Base-by-base conservation (phyloP, 2,888 invertebrate genomes). In the Caenorhabditis imperialis region DNA sequence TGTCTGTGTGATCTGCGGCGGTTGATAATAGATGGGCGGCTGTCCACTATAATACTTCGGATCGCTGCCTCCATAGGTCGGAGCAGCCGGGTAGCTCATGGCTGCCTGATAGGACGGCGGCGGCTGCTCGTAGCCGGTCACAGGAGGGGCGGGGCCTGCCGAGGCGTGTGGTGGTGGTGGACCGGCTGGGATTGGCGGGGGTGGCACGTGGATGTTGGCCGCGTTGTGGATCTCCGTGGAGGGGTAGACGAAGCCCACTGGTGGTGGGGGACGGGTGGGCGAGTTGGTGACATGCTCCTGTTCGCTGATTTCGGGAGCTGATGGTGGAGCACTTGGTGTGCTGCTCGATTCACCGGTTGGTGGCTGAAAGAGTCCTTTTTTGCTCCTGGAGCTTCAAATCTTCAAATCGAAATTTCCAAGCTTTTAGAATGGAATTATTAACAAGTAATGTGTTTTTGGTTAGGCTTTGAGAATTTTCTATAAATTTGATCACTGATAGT, bases 41-140 rank as follows among this genome's bases (percentile, higher is more conserved):
- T 70, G 69, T 33, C 57, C 61, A 51, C 35, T 47, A 47, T 67
- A 67, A 33, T 57, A 57, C 16, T 73, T 76, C 18, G 69, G 70
- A 16, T 71, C 55, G 1, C 25, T n/a, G 3, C 16, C 71, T 47
- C 76, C 74, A 45, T 75, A 73, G 27, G 79, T 63, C 33, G 67
- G 70, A 3, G 79, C 73, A 4, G 78, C 78, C 53, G 75, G 75
- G 54, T 79, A 75, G 10, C 63, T 63, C 70, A 75, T 75, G 4
- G 75, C 75, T 12, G 75, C 61, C 27, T 76, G 76, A 47, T 76
- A 76, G 16, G 76, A 72, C 45, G 76, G 76, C 27, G 76, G 76
- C 12, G 76, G 71, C 40, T 50, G 63, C 53, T 61, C 44, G 35
- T 71, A 70, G 20, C 42, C 44, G n/a, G 50, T 25, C 50, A 67